Evolutionary conservation across 2,888 invertebrate species (phyloP).

Genomic region (Serrognathus titanus): DNA sequence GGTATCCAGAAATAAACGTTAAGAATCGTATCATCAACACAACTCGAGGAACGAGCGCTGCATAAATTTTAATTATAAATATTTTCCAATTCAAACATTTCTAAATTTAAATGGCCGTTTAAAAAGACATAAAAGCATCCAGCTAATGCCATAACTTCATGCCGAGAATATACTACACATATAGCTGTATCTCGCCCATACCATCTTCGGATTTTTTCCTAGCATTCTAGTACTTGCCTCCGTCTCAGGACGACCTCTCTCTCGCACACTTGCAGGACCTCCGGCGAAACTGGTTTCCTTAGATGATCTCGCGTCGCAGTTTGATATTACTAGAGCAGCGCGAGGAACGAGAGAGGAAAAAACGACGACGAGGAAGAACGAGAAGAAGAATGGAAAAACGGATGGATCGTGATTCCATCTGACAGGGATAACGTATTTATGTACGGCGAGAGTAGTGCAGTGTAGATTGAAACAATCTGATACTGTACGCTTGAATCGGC

Average conservation of each 20-base stretch:
- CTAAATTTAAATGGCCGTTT: constrained; percentile 13
- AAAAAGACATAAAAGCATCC: constrained; percentile 12
- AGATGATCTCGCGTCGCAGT: constrained; percentile 21
- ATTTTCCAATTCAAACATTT: constrained; percentile 9
- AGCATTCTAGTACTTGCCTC: background rate
- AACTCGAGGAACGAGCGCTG: background rate
- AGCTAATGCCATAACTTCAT: constrained; percentile 7
- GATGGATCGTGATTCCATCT: constrained; percentile 15
- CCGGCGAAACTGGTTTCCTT: constrained; percentile 19
- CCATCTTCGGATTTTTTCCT: background rate
- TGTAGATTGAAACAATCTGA: constrained; percentile 12
- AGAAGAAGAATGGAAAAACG: constrained; percentile 10
- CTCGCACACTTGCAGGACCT: constrained; percentile 16
- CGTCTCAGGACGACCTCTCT: background rate
- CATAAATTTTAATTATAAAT: constrained; percentile 13
- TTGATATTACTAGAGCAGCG: constrained; percentile 27
- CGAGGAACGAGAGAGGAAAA: constrained; percentile 2
- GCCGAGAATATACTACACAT: background rate
- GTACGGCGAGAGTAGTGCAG: constrained; percentile 8
- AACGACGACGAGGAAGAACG: background rate
- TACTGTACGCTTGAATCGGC: constrained; percentile 5
- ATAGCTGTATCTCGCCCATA: background rate
- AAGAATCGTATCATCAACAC: no score
- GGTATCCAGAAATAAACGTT: no score
- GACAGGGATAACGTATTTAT: constrained; percentile 17